Evolutionary conservation across 2,888 invertebrate genomes (phyloP).

Genomic region (Nomada ferruginata): DNA sequence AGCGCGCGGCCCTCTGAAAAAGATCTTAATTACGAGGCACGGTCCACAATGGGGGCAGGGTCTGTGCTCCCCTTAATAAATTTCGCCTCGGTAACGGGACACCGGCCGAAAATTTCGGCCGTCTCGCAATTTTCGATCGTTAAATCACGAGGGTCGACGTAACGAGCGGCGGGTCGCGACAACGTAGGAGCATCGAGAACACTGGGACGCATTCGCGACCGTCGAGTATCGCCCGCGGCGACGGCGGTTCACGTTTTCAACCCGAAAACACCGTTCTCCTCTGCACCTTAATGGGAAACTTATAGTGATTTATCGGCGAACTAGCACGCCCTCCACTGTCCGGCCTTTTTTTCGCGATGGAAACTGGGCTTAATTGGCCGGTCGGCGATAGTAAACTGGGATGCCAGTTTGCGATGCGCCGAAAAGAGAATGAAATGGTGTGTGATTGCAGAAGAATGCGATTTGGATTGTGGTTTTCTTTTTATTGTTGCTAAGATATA

Average conservation of each 20-base stretch:
- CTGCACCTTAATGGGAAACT: slow-evolving; percentile 32
- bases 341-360: slow-evolving; percentile 10
- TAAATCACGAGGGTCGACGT: slow-evolving; percentile 51
- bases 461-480: no score
- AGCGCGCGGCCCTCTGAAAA: slow-evolving; percentile 64
- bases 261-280: slow-evolving; percentile 12
- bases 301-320: slow-evolving; percentile 39
- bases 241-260: slow-evolving; percentile 2
- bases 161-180: slow-evolving; percentile 51
- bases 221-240: slow-evolving; percentile 18
- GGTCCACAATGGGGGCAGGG: slow-evolving; percentile 63
- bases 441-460: neutral
- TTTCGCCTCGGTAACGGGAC: slow-evolving; percentile 66
- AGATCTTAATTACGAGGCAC: slow-evolving; percentile 74
- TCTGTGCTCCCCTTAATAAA: slow-evolving; percentile 61
- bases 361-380: slow-evolving; percentile 29
- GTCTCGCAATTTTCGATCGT: slow-evolving; percentile 65
- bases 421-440: no score
- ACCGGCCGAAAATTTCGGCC: slow-evolving; percentile 58
- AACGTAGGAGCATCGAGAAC: slow-evolving; percentile 23
- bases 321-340: slow-evolving; percentile 7
- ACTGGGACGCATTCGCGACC: neutral
- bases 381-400: neutral
- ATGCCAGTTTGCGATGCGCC: neutral
- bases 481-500: no score